phyloP scores from a whole-genome alignment of 1,140 invertebrate species.

The Papilio polyxenes region DNA sequence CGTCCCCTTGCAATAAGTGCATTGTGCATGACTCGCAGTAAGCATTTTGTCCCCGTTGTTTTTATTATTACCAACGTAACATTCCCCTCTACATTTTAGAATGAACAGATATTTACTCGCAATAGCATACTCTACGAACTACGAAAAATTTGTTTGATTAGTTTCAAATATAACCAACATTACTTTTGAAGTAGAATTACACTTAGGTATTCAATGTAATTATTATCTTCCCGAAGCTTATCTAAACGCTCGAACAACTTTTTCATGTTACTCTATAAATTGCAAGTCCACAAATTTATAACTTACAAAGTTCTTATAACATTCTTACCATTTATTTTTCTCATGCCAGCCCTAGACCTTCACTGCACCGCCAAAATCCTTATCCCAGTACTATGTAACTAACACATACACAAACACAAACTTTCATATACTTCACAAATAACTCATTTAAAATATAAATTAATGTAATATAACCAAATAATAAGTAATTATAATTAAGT shows the following conservation, averaged over 20 bases:
- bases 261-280: conserved; percentile 7
- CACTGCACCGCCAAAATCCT: conserved; percentile 75
- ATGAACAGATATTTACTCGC: neutral
- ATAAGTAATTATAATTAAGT: conserved; percentile 50
- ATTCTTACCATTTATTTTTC: conserved; percentile 77
- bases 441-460: conserved; percentile 52
- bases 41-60: conserved; percentile 39
- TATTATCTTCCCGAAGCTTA: neutral
- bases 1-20: conserved; percentile 36
- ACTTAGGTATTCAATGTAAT: neutral
- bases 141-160: neutral
- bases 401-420: conserved; percentile 70
- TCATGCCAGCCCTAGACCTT: conserved; percentile 74
- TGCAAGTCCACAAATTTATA: neutral
- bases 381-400: conserved; percentile 65
- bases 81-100: conserved; percentile 28
- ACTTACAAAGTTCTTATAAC: conserved; percentile 13
- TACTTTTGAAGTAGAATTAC: neutral
- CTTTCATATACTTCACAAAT: conserved; percentile 64
- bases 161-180: neutral
- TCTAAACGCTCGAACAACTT: neutral
- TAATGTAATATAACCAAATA: conserved; percentile 40
- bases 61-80: conserved; percentile 36
- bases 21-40: conserved; percentile 36
- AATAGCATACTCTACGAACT: neutral